These are phyloP conservation scores for Rhynchonema sp. DNA, from an alignment of 2,888 invertebrate species.

Conservation along the genomic window DNA sequence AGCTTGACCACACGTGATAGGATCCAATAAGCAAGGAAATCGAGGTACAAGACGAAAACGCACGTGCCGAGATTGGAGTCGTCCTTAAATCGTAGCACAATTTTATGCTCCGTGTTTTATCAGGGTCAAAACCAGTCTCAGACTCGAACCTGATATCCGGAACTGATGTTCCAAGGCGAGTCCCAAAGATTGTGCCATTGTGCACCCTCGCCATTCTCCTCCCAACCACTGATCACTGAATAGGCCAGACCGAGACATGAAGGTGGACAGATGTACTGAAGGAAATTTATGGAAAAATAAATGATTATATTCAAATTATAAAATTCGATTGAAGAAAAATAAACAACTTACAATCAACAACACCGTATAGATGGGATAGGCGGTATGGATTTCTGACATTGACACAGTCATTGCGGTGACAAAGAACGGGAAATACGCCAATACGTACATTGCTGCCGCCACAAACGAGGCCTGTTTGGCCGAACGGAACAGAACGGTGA, in stretches of 20 bases:
- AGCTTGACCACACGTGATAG: no score
- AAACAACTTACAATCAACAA: background rate
- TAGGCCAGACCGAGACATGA: no score
- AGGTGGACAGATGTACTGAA: no score
- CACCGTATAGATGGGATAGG: background rate
- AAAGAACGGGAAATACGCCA: background rate
- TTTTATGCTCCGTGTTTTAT: no score
- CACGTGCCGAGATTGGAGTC: no score
- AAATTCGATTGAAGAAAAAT: background rate
- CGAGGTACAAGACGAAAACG: no score
- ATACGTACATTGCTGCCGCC: background rate
- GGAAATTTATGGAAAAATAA: background rate
- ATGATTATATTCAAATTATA: background rate
- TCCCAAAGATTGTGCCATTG: background rate
- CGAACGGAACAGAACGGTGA: background rate
- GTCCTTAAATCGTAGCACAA: no score
- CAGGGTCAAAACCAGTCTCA: no score
- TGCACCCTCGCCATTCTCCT: background rate
- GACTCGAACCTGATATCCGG: no score
- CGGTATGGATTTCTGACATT: background rate
- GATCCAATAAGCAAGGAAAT: no score
- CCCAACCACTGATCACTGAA: background rate
- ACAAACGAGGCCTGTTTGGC: background rate
- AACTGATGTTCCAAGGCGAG: background rate
- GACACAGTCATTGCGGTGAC: no score